A percentile compares a stretch with the other conserved stretches of the same genome.
phyloP scores from a whole-genome alignment of 2,113 vertebrate species.

The Otus sunia region DNA sequence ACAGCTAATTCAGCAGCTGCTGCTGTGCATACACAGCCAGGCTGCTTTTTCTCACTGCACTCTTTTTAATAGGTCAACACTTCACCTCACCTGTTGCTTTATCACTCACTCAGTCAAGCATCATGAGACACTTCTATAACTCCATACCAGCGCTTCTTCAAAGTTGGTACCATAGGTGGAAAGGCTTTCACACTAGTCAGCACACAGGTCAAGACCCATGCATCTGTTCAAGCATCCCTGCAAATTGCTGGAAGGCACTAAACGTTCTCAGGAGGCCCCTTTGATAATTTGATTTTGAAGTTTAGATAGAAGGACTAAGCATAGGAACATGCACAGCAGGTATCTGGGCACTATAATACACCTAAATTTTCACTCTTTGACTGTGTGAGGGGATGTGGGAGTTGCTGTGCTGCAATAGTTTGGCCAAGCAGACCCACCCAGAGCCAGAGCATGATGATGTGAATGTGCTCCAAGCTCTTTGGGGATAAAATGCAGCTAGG shows the following conservation, averaged over 20 bases:
- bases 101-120: background rate
- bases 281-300: background rate
- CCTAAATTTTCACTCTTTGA: background rate
- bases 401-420: accelerated
- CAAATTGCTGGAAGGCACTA: background rate
- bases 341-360: background rate
- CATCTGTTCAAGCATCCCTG: background rate
- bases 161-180: accelerated
- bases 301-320: background rate
- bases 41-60: background rate
- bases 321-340: background rate
- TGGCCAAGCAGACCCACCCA: background rate
- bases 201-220: background rate
- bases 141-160: background rate
- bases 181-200: background rate
- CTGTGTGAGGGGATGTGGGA: background rate
- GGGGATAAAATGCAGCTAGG: background rate
- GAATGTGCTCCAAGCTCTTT: background rate
- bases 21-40: background rate
- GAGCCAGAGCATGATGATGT: background rate
- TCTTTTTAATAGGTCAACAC: background rate
- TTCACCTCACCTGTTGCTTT: background rate
- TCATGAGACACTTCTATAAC: background rate
- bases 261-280: background rate
- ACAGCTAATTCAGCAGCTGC: background rate